A percentile compares a stretch with the other conserved stretches of the same genome.
These are phyloP conservation scores for Porites australiensis DNA, from an alignment of 64 coral and sea anemone genomes.

Conservation along the genomic window DNA sequence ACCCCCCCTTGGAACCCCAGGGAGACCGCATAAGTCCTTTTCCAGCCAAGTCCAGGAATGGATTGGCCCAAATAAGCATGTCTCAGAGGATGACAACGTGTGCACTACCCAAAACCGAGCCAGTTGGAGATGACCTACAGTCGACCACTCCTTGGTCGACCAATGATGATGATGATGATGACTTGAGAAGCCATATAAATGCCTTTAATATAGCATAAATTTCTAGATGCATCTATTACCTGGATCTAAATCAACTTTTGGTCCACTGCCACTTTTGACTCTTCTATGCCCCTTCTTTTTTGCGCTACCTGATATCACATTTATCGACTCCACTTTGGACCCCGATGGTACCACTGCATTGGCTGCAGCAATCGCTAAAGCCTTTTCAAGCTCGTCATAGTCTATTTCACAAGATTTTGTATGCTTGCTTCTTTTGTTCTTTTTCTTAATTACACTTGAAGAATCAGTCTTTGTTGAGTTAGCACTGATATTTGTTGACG, in stretches of 20 bases:
- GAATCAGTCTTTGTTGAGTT: slow-evolving; percentile 75
- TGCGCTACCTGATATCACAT: slow-evolving; percentile 52
- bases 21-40: no score
- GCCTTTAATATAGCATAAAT: no score
- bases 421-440: slow-evolving; percentile 85
- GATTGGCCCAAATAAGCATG: no score
- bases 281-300: slow-evolving; percentile 90
- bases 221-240: slow-evolving; percentile 45
- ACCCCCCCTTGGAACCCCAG: no score
- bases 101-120: no score
- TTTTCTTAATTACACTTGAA: slow-evolving; percentile 79
- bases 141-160: no score
- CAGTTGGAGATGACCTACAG: no score
- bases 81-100: no score
- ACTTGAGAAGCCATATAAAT: no score
- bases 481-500: slow-evolving; percentile 28
- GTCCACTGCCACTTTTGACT: slow-evolving; percentile 87
- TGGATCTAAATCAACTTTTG: slow-evolving; percentile 86
- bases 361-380: slow-evolving; percentile 78
- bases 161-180: no score
- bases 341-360: slow-evolving; percentile 57
- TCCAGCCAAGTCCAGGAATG: no score
- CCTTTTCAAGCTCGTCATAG: slow-evolving; percentile 98
- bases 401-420: slow-evolving; percentile 99
- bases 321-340: slow-evolving; percentile 55